phyloP scores from a whole-genome alignment of 2,797 vertebrate species.

The Cyprinodon diabolis region DNA sequence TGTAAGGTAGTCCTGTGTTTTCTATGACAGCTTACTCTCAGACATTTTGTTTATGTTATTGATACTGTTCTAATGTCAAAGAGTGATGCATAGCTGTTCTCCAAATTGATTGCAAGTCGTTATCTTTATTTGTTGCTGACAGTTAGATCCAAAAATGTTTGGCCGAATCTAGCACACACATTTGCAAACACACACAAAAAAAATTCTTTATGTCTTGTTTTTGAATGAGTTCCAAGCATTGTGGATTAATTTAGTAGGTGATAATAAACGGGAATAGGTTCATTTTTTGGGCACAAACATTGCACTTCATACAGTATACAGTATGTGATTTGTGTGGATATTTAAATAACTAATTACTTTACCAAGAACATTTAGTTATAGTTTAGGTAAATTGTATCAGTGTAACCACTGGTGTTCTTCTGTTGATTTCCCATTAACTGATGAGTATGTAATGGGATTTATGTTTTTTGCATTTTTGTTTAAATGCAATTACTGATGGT shows the following conservation, averaged over 20 bases:
- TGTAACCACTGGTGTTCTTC: not conserved
- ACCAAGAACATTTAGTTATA: not conserved
- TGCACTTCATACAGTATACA: not conserved
- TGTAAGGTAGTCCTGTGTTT: slow-evolving; percentile 28
- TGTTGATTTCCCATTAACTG: no score
- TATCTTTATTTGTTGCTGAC: slow-evolving; percentile 15
- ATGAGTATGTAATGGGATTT: no score
- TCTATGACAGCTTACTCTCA: not conserved
- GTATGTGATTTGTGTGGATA: not conserved
- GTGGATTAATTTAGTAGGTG: not conserved
- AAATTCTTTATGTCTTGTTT: not conserved
- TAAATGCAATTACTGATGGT: no score
- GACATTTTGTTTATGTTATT: slow-evolving; percentile 8
- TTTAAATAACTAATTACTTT: not conserved
- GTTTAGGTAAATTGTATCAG: not conserved
- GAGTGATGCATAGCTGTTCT: slow-evolving; percentile 2
- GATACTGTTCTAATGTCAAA: slow-evolving; percentile 5
- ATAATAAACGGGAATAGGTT: not conserved
- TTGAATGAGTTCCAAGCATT: not conserved
- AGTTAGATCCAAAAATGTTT: not conserved
- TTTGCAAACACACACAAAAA: not conserved
- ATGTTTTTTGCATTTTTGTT: no score
- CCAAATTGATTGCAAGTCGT: slow-evolving; percentile 17
- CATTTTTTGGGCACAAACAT: not conserved
- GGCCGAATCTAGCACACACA: not conserved